Evolutionary conservation across 2,888 invertebrate genomes (phyloP).

Genomic region (Synergus umbraculus): DNA sequence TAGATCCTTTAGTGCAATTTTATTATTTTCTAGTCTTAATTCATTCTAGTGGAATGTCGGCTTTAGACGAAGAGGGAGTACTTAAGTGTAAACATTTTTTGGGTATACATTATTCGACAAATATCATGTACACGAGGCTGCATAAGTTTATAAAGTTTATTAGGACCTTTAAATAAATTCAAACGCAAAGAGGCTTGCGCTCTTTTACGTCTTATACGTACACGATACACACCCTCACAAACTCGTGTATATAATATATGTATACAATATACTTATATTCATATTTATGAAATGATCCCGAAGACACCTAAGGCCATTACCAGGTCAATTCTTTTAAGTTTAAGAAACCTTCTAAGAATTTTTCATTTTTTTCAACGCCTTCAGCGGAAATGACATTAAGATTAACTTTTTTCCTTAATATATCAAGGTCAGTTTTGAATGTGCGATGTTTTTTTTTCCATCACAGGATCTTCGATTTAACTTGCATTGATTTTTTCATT

Average conservation of each 20-base stretch:
- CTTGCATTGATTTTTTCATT: neutral
- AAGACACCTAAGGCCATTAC: neutral
- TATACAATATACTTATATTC: neutral
- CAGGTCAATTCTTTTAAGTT: neutral
- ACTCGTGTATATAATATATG: conserved; percentile 61
- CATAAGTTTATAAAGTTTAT: conserved; percentile 56
- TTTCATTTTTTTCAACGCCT: neutral
- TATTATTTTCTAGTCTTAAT: neutral
- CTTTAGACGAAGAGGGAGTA: neutral
- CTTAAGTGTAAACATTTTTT: neutral
- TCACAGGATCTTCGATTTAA: neutral
- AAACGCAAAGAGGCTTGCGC: neutral
- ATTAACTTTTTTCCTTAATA: neutral
- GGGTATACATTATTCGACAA: neutral
- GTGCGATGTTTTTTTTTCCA: neutral
- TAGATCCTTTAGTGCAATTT: neutral
- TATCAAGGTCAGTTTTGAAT: neutral
- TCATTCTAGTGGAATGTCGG: neutral
- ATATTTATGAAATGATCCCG: neutral
- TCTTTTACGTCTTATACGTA: neutral
- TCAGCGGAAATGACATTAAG: neutral
- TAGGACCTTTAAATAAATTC: conserved; percentile 46
- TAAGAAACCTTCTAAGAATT: neutral
- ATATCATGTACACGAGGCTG: conserved; percentile 51
- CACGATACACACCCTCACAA: conserved; percentile 48